A percentile compares a stretch with the other conserved stretches of the same genome.
Evolutionary conservation across 2,888 invertebrate genomes (phyloP).

Genomic region (Keiferia lycopersicella): DNA sequence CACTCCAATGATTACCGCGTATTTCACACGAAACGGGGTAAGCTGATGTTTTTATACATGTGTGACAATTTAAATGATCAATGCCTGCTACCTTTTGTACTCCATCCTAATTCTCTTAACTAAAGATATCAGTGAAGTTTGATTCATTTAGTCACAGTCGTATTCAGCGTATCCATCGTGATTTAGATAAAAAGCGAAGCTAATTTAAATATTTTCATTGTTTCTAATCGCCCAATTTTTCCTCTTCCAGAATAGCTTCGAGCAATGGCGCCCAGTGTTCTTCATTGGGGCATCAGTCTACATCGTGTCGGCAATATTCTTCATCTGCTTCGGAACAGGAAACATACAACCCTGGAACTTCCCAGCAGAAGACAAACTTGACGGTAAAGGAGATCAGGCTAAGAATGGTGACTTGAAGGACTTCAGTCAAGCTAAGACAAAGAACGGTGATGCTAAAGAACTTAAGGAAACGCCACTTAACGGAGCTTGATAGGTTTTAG

Average conservation of each 20-base stretch:
- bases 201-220: too few relatives aligned
- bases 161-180: too few relatives aligned
- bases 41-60: constrained; percentile 38
- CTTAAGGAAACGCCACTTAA: constrained; percentile 63
- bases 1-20: constrained; percentile 87
- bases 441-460: constrained; percentile 54
- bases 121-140: too few relatives aligned
- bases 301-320: constrained; percentile 85
- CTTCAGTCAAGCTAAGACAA: constrained; percentile 44
- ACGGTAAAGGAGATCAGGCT: constrained; percentile 44
- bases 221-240: not conserved
- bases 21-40: constrained; percentile 81
- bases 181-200: too few relatives aligned
- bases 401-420: constrained; percentile 53
- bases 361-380: constrained; percentile 44
- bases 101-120: too few relatives aligned
- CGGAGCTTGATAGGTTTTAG: constrained; percentile 36
- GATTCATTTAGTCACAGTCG: too few relatives aligned
- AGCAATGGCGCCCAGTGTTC: constrained; percentile 88
- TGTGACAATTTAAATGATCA: not conserved
- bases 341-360: constrained; percentile 87
- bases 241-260: constrained; percentile 83
- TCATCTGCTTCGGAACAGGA: constrained; percentile 86
- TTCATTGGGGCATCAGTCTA: constrained; percentile 87
- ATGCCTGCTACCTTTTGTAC: not conserved